Base-by-base conservation (phyloP, 64 coral and sea anemone genomes). In the Dendrophyllia cribrosa region DNA sequence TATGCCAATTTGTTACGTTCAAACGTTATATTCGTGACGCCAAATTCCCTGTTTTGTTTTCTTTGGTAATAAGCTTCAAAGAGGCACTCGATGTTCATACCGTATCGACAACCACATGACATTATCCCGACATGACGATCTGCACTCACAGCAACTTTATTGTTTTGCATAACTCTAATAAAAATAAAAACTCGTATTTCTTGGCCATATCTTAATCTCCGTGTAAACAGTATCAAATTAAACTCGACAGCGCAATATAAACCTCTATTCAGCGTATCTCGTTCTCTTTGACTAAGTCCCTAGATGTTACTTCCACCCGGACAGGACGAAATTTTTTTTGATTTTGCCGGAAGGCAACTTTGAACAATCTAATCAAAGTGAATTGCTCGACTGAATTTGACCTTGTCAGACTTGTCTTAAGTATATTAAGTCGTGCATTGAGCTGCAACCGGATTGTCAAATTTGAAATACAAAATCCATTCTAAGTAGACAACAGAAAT, bases 201-300 rank as follows among this genome's bases (percentile, higher is more conserved):
- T 43, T 43, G 59, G 7, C 16, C 43, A 3, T 61, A 16, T 63
- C 7, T 82, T 72, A 43, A 60, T 79, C 77, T 16, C 79, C 50
- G 5, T 50, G 62, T 84, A 84, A 84, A 68, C 80, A 84, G n/a
- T 49, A 84, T 84, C 79, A 65, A 65, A 84, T 84, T 66, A 22
- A 48, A 25, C 16, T 2, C 8, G 3, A 19, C 43, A 44, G 7
- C 16, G 61, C 19, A 67, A 84, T 50, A 51, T 67, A 66, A 82
- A 66, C 20, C 7, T 48, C n/a, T 23, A 12, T 22, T 2, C 6
- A 13, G 48, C 5, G 48, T 77, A 77, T 20, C 51, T 11, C 9
- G n/a, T 6, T 10, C 19, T 56, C 53, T 59, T 79, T 24, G 56
- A 22, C 11, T 5, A 59, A 34, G 56, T 65, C 19, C 4, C 62